Evolutionary conservation across 1,140 invertebrate species (phyloP).

Genomic region (Anagrus nilaparvatae): DNA sequence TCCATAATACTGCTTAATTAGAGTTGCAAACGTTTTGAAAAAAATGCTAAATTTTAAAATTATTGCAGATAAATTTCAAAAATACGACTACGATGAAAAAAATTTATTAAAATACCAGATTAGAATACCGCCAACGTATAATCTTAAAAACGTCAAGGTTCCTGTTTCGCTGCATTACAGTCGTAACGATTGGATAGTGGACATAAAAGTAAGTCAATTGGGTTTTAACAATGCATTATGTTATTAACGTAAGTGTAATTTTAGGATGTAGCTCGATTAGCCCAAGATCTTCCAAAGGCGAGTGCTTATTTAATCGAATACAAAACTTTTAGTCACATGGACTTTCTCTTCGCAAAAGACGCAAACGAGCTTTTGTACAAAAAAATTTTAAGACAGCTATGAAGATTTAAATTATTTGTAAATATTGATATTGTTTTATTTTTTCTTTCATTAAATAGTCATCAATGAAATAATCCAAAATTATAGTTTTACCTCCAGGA

Average conservation of each 20-base stretch:
- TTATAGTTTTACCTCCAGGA: too few relatives aligned
- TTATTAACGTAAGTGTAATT: neutral
- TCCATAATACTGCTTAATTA: neutral
- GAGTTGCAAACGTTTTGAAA: neutral
- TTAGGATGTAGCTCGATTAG: slow-evolving; percentile 32
- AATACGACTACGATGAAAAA: slow-evolving; percentile 31
- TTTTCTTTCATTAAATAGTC: too few relatives aligned
- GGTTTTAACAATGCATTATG: neutral
- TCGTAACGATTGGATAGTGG: slow-evolving; percentile 50
- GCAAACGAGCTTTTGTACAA: slow-evolving; percentile 48
- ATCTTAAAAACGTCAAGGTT: slow-evolving; percentile 44
- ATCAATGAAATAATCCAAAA: too few relatives aligned
- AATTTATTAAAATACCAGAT: slow-evolving; percentile 46
- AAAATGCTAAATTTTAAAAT: neutral
- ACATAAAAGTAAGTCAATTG: slow-evolving; percentile 19
- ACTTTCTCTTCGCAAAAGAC: slow-evolving; percentile 56
- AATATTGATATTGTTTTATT: too few relatives aligned
- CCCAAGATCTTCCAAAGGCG: slow-evolving; percentile 39
- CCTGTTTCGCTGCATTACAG: slow-evolving; percentile 51
- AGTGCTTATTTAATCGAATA: slow-evolving; percentile 46
- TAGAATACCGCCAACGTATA: slow-evolving; percentile 46
- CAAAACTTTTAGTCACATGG: slow-evolving; percentile 52
- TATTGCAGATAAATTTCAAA: slow-evolving; percentile 18
- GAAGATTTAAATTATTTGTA: too few relatives aligned
- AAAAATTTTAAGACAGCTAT: too few relatives aligned